Conservation (phyloP, 2,797 vertebrate genomes). For the Adrianichthys oophorus region DNA sequence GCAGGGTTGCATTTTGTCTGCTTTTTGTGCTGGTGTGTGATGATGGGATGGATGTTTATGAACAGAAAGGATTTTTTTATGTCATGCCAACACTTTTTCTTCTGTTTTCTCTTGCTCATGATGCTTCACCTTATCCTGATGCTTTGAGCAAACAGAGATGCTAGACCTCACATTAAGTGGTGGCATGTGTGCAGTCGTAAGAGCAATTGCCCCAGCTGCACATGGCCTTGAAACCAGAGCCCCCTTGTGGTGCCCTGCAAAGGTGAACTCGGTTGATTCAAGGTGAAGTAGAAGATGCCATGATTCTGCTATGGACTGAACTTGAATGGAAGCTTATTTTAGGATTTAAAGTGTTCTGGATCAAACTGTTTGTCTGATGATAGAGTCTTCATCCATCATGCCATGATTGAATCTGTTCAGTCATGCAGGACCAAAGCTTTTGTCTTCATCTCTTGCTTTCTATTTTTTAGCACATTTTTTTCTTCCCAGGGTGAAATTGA, state of each 20-base stretch:
- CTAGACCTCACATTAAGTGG: not conserved
- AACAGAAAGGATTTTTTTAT: no score
- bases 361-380: constrained; percentile 5
- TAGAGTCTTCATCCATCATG: constrained; percentile 4
- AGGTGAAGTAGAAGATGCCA: not conserved
- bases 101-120: not conserved
- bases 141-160: not conserved
- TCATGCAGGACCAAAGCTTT: not conserved
- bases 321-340: constrained; percentile 7
- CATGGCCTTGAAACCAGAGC: constrained; percentile 77
- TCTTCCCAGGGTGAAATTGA: constrained; percentile 3
- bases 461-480: constrained; percentile 1
- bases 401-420: constrained; percentile 14
- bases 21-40: no score
- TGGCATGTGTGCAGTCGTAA: constrained; percentile 3
- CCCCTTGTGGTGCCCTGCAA: constrained; percentile 74
- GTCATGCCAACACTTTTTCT: no score
- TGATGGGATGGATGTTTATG: no score
- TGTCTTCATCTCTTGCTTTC: constrained; percentile 5
- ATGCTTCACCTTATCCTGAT: not conserved
- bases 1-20: no score
- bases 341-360: constrained; percentile 2
- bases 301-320: not conserved
- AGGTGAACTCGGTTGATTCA: constrained; percentile 4
- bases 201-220: constrained; percentile 56